Base-by-base conservation (phyloP, 2,113 vertebrate genomes). In the Fukomys damarensis region DNA sequence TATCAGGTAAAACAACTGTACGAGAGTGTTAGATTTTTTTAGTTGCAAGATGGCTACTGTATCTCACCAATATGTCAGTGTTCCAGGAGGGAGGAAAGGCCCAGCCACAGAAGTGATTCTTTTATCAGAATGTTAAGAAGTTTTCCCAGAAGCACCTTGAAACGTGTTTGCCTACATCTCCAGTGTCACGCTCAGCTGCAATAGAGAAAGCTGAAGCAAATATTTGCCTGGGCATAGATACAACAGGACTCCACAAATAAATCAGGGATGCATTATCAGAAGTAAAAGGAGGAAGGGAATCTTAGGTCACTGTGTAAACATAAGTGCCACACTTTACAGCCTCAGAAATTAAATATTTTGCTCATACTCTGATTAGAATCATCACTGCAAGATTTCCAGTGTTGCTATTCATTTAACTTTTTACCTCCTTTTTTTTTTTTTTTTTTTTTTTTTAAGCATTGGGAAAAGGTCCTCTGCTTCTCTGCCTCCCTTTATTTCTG, bases 391-490 rank as follows among this genome's bases (percentile, higher is more conserved):
- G 6, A 41, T 56, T 77, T 13, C 41, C 9, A 84, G 49, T 1
- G 14, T 10, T 76, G 6, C 16, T 49, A 7, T 46, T 3, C 28
- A 38, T 65, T 20, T 26, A 26, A 35, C 8, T 63, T 76, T 74
- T 56, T 58, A 24, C 7, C 32, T 63, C 63, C 83, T 87, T 70
- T 59, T 24, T 19, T 12, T 41, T 32, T 52, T 35, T 0, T n/a
- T n/a, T n/a, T n/a, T n/a, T n/a, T n/a, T n/a, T n/a, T n/a, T n/a
- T 66, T 43, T 43, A 1, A 28, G 74, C 8, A 1, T 3, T 72
- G 5, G 11, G 0, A 6, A 4, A 20, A 2, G 2, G 26, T 24
- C n/a, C 41, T 54, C 19, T 0, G 0, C 12, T 43, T 16, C 24
- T n/a, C 8, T 14, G 14, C 43, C 12, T 12, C 2, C n/a, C 7